Evolutionary conservation across 2,888 invertebrate species (phyloP).

Genomic region (Dorcus hopei): DNA sequence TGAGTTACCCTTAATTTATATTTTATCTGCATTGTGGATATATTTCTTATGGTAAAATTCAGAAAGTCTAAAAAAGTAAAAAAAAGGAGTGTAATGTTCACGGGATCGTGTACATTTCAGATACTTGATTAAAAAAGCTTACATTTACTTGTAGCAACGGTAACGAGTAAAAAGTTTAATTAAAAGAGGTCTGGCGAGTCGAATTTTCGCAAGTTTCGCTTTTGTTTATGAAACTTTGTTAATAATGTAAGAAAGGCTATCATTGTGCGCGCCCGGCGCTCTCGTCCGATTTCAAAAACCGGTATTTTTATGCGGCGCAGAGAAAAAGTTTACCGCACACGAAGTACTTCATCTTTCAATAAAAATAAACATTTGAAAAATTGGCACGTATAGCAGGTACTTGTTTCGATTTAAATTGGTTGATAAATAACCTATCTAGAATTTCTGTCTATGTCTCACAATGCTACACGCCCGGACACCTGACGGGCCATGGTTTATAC

Average conservation of each 20-base stretch:
- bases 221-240: not conserved
- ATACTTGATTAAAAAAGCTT: no score
- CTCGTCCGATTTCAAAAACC: not conserved
- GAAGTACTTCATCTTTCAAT: conserved; percentile 10
- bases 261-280: not conserved
- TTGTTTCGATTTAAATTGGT: conserved; percentile 35
- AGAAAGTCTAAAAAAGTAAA: no score
- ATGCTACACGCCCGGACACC: conserved; percentile 28
- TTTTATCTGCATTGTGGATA: no score
- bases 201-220: not conserved
- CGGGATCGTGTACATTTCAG: no score
- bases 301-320: not conserved
- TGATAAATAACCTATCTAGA: conserved; percentile 32
- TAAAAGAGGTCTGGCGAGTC: not conserved
- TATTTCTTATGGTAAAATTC: no score
- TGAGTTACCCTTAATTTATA: no score
- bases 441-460: conserved; percentile 29
- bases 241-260: no score
- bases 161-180: conserved; percentile 1
- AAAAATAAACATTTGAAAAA: conserved; percentile 41
- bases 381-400: conserved; percentile 39
- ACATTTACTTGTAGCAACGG: not conserved
- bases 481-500: conserved; percentile 22
- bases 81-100: no score
- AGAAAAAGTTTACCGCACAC: conserved; percentile 4